Evolutionary conservation across 1,140 invertebrate genomes (phyloP).

Genomic region (Euschistus heros): DNA sequence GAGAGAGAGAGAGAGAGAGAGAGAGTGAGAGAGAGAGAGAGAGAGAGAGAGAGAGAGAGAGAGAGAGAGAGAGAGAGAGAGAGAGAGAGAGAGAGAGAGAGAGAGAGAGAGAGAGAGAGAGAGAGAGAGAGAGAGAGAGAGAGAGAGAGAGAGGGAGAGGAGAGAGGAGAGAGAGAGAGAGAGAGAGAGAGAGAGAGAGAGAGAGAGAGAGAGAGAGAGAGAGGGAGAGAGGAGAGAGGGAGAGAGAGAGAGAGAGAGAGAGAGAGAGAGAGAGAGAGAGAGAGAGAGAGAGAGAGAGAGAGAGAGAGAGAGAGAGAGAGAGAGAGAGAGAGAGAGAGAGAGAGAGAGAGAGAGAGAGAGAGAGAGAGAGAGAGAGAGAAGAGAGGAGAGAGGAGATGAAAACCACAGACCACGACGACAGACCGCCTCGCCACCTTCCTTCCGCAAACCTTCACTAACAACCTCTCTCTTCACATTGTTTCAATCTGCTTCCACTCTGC

Average conservation of each 20-base stretch:
- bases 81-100: background rate
- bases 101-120: constrained; percentile 20
- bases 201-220: constrained; percentile 9
- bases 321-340: constrained; percentile 25
- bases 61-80: background rate
- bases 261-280: background rate
- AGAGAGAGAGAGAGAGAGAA: background rate
- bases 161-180: constrained; percentile 16
- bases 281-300: background rate
- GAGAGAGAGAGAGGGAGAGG: constrained; percentile 4
- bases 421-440: too few species aligned
- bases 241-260: background rate
- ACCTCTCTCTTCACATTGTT: too few species aligned
- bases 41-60: too few species aligned
- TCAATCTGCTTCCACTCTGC: too few species aligned
- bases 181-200: constrained; percentile 8
- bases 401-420: too few species aligned
- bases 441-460: too few species aligned
- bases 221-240: constrained; percentile 4
- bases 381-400: background rate
- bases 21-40: too few species aligned
- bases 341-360: constrained; percentile 24
- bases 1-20: too few species aligned
- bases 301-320: constrained; percentile 23
- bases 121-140: constrained; percentile 14